Base-by-base conservation (phyloP, 2,888 invertebrate genomes). In the Drosophila flavopinicola region DNA sequence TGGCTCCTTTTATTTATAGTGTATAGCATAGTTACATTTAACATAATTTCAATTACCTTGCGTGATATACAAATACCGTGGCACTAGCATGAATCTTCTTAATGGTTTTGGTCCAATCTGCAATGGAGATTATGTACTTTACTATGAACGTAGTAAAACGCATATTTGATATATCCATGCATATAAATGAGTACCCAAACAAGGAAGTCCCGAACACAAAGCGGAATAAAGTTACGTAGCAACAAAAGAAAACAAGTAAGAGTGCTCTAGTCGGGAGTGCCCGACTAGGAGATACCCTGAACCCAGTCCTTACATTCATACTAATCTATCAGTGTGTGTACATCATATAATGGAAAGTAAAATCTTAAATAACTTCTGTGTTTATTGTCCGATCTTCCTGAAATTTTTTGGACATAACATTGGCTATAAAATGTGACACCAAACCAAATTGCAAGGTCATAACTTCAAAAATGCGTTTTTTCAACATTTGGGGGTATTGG, bases 81-180 rank as follows among this genome's bases (percentile, higher is more conserved):
- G 89, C 89, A 88, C 78, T 79, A 88, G 89, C 82, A 68, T 87
- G 90, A 90, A 90, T 90, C 90, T 88, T 88, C 88, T 90, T 90
- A 90, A 90, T 90, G 90, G 90, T 90, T 90, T 90, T 90, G 89
- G 90, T 88, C 90, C 90, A 90, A 90, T 90, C 90, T 90, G 89
- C 90, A 80, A 90, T 90, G 90, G 90, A 90, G 87, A 90, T 90
- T 90, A 90, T 90, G 90, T 90, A 90, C 90, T 90, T 90, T 90
- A 90, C 90, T 90, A 90, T 90, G 90, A 90, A 89, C 89, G 89
- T 85, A 87, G 83, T 84, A 84, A 87, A 87, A 82, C 70, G 79
- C 85, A 87, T 78, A 80, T 45, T 54, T 33, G 48, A 57, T 57
- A 49, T 57, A 23, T 38, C 15, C 33, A 41, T 41, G 27, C 10